Percentiles rank a stretch among this genome's conserved stretches.
Conservation (phyloP, 2,113 vertebrate species). For the Dasypus novemcinctus region DNA sequence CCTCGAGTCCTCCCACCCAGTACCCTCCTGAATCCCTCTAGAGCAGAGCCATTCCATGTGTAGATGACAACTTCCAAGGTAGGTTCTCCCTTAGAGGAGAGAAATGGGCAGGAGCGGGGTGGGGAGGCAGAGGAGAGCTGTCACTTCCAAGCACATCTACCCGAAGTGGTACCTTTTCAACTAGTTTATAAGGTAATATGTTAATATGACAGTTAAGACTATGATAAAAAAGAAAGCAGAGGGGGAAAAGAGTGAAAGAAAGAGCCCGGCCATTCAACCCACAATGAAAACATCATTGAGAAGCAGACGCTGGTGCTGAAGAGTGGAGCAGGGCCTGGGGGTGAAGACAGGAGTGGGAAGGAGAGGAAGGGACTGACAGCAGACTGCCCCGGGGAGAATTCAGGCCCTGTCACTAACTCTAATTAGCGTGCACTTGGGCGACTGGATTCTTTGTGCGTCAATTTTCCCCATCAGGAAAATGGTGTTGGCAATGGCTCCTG, state of each 20-base stretch:
- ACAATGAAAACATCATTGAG: not conserved
- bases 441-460: not conserved
- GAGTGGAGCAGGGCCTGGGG: no score
- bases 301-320: not conserved
- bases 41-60: not conserved
- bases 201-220: not conserved
- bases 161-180: not conserved
- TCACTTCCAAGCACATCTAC: not conserved
- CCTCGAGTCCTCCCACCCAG: not conserved
- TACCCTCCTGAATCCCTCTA: not conserved
- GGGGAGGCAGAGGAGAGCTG: not conserved
- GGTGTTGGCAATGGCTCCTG: not conserved
- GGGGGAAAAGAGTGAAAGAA: not conserved
- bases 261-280: not conserved
- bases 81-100: not conserved
- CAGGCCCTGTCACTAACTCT: not conserved
- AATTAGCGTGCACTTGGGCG: not conserved
- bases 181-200: not conserved
- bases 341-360: no score
- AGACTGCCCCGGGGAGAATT: not conserved
- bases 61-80: not conserved
- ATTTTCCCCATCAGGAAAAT: not conserved
- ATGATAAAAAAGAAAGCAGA: not conserved
- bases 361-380: not conserved
- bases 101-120: accelerated